phyloP scores from a whole-genome alignment of 2,888 invertebrate genomes.

The Cosmia pyralina region DNA sequence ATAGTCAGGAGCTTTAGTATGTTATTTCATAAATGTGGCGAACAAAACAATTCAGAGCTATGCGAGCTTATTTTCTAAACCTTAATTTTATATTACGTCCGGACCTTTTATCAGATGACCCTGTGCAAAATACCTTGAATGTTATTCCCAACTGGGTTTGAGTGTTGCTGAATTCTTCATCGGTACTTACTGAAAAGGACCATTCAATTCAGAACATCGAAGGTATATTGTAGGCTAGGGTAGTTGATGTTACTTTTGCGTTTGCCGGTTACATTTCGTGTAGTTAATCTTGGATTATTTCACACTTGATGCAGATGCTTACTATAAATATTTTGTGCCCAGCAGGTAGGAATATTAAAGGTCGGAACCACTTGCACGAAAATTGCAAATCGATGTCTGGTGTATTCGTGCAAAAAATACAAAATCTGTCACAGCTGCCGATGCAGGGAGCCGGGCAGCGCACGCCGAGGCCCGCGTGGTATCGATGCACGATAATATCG shows the following conservation, averaged over 20 bases:
- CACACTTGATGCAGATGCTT: conserved; percentile 30
- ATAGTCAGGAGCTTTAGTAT: conserved; percentile 12
- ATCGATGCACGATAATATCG: conserved; percentile 64
- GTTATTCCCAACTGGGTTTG: conserved; percentile 39
- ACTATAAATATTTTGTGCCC: conserved; percentile 27
- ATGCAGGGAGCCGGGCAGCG: conserved; percentile 35
- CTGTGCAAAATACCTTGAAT: conserved; percentile 25
- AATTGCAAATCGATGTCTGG: conserved; percentile 82
- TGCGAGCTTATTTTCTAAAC: conserved; percentile 43
- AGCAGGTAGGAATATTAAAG: conserved; percentile 62
- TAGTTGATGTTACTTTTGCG: neutral
- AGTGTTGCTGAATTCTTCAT: conserved; percentile 33
- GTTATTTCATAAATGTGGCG: conserved; percentile 26
- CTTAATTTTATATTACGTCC: conserved; percentile 31
- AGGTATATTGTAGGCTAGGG: neutral
- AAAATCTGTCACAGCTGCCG: conserved; percentile 80
- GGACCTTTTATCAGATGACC: conserved; percentile 39
- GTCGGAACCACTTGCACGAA: conserved; percentile 71
- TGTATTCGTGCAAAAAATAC: conserved; percentile 79
- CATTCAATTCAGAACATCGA: conserved; percentile 4
- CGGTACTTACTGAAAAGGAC: conserved; percentile 12
- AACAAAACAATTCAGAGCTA: conserved; percentile 31
- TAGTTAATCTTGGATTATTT: conserved; percentile 13
- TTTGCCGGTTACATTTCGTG: neutral
- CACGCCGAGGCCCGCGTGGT: conserved; percentile 34